Percentiles rank a stretch among this genome's conserved stretches.
phyloP scores from a whole-genome alignment of 2,113 vertebrate species.

The Crotalus tigris region DNA sequence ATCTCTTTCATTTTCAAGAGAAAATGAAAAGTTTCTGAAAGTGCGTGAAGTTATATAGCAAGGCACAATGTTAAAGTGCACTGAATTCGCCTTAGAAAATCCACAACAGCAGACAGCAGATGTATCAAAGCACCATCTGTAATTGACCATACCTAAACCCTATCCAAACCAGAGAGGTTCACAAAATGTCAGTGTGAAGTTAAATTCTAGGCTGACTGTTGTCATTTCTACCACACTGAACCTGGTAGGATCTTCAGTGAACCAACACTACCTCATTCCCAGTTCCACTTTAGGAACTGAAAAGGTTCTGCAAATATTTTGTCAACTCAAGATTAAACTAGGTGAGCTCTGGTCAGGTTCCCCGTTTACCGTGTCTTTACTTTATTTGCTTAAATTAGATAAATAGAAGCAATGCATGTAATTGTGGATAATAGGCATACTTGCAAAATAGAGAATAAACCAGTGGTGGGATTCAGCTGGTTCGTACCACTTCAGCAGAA shows the following conservation, averaged over 20 bases:
- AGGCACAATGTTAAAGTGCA: constrained; percentile 28
- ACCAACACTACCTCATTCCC: neutral
- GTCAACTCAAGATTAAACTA: neutral
- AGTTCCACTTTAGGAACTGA: neutral
- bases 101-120: constrained; percentile 31
- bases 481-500: too few relatives aligned
- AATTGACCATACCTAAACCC: neutral
- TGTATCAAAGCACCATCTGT: constrained; percentile 4
- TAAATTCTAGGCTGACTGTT: neutral
- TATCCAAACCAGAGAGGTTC: neutral
- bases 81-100: neutral
- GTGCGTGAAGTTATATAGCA: constrained; percentile 46
- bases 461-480: too few relatives aligned
- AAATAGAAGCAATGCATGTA: neutral
- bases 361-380: neutral
- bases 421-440: neutral
- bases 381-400: neutral
- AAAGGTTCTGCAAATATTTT: neutral
- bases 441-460: neutral
- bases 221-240: neutral
- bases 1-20: constrained; percentile 43
- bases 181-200: neutral
- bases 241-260: neutral
- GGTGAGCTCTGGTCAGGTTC: neutral
- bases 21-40: constrained; percentile 30